Percentiles rank a stretch among this genome's conserved stretches.
Evolutionary conservation across 2,113 vertebrate species (phyloP).

Genomic region (Narcine bancroftii): DNA sequence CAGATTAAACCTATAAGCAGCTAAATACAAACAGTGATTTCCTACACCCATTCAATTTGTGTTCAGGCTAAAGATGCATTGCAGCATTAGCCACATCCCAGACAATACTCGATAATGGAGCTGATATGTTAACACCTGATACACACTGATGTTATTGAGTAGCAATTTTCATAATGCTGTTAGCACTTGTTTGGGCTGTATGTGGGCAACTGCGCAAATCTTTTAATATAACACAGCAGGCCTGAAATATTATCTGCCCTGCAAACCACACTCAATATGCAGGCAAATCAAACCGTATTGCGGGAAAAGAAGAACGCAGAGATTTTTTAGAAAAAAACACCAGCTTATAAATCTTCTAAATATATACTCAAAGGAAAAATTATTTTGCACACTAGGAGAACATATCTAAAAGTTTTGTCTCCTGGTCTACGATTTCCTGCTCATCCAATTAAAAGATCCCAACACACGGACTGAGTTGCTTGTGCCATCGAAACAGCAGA

Average conservation of each 20-base stretch:
- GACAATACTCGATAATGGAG: not conserved
- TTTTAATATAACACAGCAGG: not conserved
- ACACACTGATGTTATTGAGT: not conserved
- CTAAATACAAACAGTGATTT: slow-evolving; percentile 7
- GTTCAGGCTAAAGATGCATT: not conserved
- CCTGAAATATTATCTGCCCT: not conserved
- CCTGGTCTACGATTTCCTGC: not conserved
- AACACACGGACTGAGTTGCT: not conserved
- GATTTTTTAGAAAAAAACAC: not conserved
- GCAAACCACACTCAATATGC: not conserved
- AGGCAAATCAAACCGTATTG: not conserved
- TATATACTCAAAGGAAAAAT: not conserved
- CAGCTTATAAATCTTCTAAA: not conserved
- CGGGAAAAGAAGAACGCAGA: not conserved
- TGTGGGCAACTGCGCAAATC: not conserved
- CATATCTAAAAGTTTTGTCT: not conserved
- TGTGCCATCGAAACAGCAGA: not conserved
- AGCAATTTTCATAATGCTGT: not conserved
- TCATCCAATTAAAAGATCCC: not conserved
- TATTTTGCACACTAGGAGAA: not conserved
- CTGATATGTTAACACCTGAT: not conserved
- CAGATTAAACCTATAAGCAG: slow-evolving; percentile 37
- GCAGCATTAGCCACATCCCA: not conserved
- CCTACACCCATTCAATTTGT: not conserved
- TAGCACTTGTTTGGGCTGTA: not conserved